Conservation (phyloP, 1,140 invertebrate genomes). For the Drosophila nebulosa region DNA sequence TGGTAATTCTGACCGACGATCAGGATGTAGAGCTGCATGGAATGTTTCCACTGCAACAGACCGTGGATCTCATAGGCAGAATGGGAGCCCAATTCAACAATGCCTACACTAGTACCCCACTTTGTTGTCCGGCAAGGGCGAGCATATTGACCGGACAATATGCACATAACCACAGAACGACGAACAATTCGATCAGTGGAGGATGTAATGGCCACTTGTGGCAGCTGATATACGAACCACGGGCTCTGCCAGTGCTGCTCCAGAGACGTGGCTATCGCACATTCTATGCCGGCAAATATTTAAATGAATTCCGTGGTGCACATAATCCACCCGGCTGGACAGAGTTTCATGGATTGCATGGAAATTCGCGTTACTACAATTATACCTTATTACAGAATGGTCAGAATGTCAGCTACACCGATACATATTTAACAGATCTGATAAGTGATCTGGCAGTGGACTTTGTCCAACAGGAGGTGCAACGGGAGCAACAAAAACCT, state of each 20-base stretch:
- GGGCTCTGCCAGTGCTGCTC: slow-evolving; percentile 86
- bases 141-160: slow-evolving; percentile 92
- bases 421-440: slow-evolving; percentile 92
- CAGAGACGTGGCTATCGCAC: slow-evolving; percentile 86
- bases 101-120: slow-evolving; percentile 90
- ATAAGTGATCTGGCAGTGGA: slow-evolving; percentile 84
- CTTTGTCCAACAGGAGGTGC: slow-evolving; percentile 82
- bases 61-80: slow-evolving; percentile 84
- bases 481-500: slow-evolving; percentile 72
- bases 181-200: slow-evolving; percentile 89
- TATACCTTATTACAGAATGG: slow-evolving; percentile 93
- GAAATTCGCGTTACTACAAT: slow-evolving; percentile 94
- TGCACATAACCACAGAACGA: slow-evolving; percentile 90
- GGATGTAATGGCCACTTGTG: slow-evolving; percentile 88
- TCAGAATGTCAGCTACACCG: slow-evolving; percentile 83
- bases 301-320: slow-evolving; percentile 89
- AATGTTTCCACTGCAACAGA: slow-evolving; percentile 86
- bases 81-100: slow-evolving; percentile 87
- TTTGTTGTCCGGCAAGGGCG: slow-evolving; percentile 94
- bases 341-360: slow-evolving; percentile 89
- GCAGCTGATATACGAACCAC: slow-evolving; percentile 85
- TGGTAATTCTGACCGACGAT: slow-evolving; percentile 92
- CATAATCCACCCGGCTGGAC: slow-evolving; percentile 91
- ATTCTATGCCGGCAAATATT: slow-evolving; percentile 93
- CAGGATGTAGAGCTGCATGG: slow-evolving; percentile 90